Evolutionary conservation across 2,113 vertebrate species (phyloP).

Genomic region (Callopanchax toddi): DNA sequence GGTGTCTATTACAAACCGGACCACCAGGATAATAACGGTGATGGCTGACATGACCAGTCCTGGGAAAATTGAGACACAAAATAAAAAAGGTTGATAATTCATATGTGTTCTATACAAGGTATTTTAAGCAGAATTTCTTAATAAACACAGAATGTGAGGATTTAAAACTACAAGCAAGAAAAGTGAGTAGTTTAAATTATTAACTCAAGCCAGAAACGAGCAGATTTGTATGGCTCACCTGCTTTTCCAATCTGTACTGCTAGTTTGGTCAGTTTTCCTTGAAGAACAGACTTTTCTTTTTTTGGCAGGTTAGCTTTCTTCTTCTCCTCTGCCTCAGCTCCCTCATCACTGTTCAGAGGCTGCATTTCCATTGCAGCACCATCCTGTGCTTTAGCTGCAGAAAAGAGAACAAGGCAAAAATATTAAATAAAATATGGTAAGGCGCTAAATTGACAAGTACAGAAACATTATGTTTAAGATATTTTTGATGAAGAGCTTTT

Average conservation of each 20-base stretch:
- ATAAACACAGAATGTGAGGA: background rate
- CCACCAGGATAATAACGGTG: slow-evolving; percentile 97
- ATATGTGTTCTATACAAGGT: too few species aligned
- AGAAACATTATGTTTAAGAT: background rate
- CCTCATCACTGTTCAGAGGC: slow-evolving; percentile 95
- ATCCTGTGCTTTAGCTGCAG: slow-evolving; percentile 95
- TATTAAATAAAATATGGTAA: background rate
- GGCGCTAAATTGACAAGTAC: background rate
- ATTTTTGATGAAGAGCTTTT: background rate
- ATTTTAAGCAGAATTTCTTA: too few species aligned
- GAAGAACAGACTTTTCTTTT: slow-evolving; percentile 98
- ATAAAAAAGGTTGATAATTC: background rate
- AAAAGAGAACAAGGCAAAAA: background rate
- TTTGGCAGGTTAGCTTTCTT: slow-evolving; percentile 93
- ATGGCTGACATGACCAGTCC: slow-evolving; percentile 97
- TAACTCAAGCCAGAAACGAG: background rate
- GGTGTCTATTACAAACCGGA: slow-evolving; percentile 94
- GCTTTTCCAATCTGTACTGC: slow-evolving; percentile 99
- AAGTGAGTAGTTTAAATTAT: background rate
- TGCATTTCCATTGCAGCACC: slow-evolving; percentile 99
- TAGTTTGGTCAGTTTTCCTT: slow-evolving; percentile 97
- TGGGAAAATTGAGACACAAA: slow-evolving; percentile 56
- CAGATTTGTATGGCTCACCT: slow-evolving; percentile 75
- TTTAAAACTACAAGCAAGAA: background rate
- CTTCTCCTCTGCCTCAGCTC: slow-evolving; percentile 91